These are phyloP conservation scores for Struthidea cinerea DNA, from an alignment of 2,113 vertebrate species.

Conservation along the genomic window DNA sequence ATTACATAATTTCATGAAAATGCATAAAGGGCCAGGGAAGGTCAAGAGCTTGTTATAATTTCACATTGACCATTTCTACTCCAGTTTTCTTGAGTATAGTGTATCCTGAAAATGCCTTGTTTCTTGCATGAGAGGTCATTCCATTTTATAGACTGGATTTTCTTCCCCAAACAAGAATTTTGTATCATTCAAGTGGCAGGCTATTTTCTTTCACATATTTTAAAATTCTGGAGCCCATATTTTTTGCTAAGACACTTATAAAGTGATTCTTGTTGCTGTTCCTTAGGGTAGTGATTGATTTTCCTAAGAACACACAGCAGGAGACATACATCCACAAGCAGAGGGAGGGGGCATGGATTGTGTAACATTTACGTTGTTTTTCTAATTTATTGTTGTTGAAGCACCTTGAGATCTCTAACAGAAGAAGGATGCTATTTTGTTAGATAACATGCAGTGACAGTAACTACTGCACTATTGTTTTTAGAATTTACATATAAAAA, in stretches of 20 bases:
- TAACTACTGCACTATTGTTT: neutral
- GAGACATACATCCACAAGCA: neutral
- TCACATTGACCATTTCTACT: slow-evolving; percentile 12
- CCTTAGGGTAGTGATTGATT: neutral
- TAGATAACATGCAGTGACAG: neutral
- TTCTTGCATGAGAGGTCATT: neutral
- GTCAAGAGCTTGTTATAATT: slow-evolving; percentile 58
- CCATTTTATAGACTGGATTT: neutral
- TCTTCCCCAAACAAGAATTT: neutral
- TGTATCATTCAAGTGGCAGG: neutral
- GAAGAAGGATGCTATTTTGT: neutral
- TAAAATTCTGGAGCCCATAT: neutral
- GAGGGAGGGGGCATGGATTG: neutral
- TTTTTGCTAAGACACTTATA: neutral
- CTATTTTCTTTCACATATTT: neutral
- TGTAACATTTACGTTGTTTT: neutral
- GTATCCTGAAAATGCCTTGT: neutral
- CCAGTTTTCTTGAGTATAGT: slow-evolving; percentile 20
- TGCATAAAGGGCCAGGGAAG: slow-evolving; percentile 16
- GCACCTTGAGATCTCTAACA: neutral
- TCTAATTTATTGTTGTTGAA: neutral
- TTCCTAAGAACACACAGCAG: neutral
- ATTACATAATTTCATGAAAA: slow-evolving; percentile 59
- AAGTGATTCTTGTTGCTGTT: neutral
- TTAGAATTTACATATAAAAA: neutral